Evolutionary conservation across 2,113 vertebrate species (phyloP), one percentile per base, ranked within the genome.

Genomic region (Pundamilia nyererei): DNA sequence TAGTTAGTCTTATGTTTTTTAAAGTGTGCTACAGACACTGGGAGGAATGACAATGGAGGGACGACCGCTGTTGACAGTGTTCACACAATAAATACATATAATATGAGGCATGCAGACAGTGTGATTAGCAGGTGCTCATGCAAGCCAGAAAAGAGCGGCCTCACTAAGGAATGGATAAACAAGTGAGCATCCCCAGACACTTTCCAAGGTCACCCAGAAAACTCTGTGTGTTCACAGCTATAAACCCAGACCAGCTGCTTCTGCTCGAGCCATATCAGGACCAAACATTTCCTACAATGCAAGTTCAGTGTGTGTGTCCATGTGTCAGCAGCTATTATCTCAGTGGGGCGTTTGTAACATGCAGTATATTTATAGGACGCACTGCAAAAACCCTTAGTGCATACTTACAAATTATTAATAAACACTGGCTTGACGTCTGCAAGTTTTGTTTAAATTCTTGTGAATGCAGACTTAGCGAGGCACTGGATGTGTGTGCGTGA

Each of bases 151-250:
- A 82, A 31, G 80, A 85, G 80, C 55, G 38, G 80, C n/a, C 42
- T 83, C 51, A 47, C 33, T 77, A 49, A 79, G 77, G 82, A 49
- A 80, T 65, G 79, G 79, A 87, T 89, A 87, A 92, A 93, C 82
- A 85, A 85, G 75, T 86, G 56, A 91, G 86, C 13, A 6, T 86
- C 92, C 54, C 62, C 33, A 19, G 85, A 82, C 89, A 91, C 77
- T 79, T 54, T 53, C 75, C 89, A 94, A 92, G 91, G 92, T 92
- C 88, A 88, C 65, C 29, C 82, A 83, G 80, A 93, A 92, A 91
- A 79, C 83, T 81, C 26, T 2, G 72, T n/a, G 70, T 19, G 70
- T 31, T 77, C 26, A 31, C 55, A 55, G 77, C 82, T 84, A 83
- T 86, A 86, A 88, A 92, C 56, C 21, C 82, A 80, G 79, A 88